These are phyloP conservation scores for Merops nubicus DNA, from an alignment of 2,113 vertebrate species.

Conservation along the genomic window DNA sequence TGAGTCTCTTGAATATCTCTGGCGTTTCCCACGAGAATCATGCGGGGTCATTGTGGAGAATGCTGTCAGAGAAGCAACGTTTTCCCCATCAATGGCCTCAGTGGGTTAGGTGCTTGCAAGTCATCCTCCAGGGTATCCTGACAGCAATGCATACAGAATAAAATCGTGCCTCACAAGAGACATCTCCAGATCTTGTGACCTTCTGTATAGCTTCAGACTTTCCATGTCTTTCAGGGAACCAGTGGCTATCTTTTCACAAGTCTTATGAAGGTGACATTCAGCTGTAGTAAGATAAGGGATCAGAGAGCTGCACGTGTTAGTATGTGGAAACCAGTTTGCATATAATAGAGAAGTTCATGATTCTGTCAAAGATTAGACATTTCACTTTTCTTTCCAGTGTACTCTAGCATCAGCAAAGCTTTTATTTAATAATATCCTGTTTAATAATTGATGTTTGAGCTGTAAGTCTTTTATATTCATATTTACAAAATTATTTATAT, in stretches of 20 bases:
- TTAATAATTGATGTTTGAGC: not conserved
- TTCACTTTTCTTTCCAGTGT: not conserved
- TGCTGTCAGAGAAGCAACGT: rapidly evolving
- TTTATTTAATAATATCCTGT: not conserved
- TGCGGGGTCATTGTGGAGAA: not conserved
- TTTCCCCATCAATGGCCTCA: not conserved
- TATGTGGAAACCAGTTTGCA: not conserved
- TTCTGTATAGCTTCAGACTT: not conserved
- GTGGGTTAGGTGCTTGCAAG: not conserved
- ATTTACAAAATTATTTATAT: not conserved
- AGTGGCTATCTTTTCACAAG: not conserved
- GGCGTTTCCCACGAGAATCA: not conserved
- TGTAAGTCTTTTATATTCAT: not conserved
- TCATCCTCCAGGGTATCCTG: not conserved
- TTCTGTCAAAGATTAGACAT: not conserved
- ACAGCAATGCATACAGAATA: not conserved
- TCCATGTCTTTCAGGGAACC: not conserved
- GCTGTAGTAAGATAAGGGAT: not conserved
- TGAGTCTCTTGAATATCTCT: not conserved
- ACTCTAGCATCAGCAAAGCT: not conserved
- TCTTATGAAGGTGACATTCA: not conserved
- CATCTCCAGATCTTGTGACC: not conserved
- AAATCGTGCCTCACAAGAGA: not conserved
- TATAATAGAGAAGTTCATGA: not conserved
- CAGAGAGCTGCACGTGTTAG: not conserved